Evolutionary conservation across 2,113 vertebrate genomes (phyloP).

Genomic region (Poicephalus meyeri): DNA sequence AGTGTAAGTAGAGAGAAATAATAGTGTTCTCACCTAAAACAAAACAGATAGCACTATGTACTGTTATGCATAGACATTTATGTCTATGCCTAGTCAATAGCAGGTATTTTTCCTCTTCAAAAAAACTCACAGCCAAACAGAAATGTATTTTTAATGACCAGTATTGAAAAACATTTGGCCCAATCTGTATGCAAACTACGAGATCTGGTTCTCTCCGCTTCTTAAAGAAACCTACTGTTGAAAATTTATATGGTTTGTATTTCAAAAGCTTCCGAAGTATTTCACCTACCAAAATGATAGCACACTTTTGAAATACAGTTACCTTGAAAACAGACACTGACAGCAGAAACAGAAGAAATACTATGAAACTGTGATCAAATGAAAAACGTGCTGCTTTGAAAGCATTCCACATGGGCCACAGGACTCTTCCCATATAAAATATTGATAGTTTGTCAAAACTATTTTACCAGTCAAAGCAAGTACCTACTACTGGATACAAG

Average conservation of each 20-base stretch:
- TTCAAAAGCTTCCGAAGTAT: not conserved
- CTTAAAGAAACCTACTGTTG: not conserved
- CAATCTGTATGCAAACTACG: not conserved
- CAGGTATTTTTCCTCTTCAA: not conserved
- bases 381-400: not conserved
- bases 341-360: conserved; percentile 14
- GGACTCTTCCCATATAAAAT: not conserved
- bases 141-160: not conserved
- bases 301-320: not conserved
- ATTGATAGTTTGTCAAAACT: not conserved
- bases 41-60: not conserved
- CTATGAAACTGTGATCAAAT: not conserved
- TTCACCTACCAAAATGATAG: not conserved
- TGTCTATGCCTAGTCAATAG: too few species aligned
- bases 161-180: not conserved
- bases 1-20: not conserved
- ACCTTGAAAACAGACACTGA: not conserved
- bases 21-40: not conserved
- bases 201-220: not conserved
- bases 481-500: not conserved
- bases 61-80: not conserved
- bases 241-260: not conserved
- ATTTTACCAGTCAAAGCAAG: not conserved
- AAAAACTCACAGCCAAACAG: not conserved
- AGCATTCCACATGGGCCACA: not conserved